phyloP scores from a whole-genome alignment of 2,888 invertebrate genomes.

The Zaprionus bogoriensis region DNA sequence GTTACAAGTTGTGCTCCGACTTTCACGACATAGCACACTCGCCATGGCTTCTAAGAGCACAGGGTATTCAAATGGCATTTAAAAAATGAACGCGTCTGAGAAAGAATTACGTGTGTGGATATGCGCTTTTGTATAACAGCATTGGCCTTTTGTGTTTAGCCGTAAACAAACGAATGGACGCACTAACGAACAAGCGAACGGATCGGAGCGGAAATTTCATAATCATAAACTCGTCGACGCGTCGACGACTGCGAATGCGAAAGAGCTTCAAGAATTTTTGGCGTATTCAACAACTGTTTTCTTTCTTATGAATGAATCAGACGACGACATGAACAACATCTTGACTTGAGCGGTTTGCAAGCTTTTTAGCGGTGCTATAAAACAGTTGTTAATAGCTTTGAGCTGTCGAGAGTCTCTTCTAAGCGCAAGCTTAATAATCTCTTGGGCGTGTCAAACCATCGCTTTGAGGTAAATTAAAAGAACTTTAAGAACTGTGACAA shows the following conservation, averaged over 20 bases:
- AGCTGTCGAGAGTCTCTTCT: constrained; percentile 8
- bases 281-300: constrained; percentile 46
- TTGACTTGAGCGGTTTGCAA: no score
- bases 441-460: constrained; percentile 44
- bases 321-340: no score
- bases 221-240: constrained; percentile 68
- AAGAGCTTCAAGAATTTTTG: constrained; percentile 42
- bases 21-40: no score
- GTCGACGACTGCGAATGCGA: constrained; percentile 26
- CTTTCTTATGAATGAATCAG: constrained; percentile 55
- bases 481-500: no score
- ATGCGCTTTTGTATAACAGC: constrained; percentile 28
- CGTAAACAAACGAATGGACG: constrained; percentile 5
- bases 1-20: no score
- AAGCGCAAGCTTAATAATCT: constrained; percentile 34
- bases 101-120: constrained; percentile 41
- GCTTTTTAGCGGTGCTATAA: constrained; percentile 65
- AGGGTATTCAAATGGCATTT: constrained; percentile 42
- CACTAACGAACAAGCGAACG: constrained; percentile 55
- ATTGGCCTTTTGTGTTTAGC: constrained; percentile 42
- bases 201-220: constrained; percentile 70
- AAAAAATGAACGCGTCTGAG: constrained; percentile 27
- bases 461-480: no score
- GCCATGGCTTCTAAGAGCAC: not conserved
- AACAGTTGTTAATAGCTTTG: constrained; percentile 66